These are phyloP conservation scores for Aegypius monachus DNA, from an alignment of 2,113 vertebrate genomes.

Conservation along the genomic window DNA sequence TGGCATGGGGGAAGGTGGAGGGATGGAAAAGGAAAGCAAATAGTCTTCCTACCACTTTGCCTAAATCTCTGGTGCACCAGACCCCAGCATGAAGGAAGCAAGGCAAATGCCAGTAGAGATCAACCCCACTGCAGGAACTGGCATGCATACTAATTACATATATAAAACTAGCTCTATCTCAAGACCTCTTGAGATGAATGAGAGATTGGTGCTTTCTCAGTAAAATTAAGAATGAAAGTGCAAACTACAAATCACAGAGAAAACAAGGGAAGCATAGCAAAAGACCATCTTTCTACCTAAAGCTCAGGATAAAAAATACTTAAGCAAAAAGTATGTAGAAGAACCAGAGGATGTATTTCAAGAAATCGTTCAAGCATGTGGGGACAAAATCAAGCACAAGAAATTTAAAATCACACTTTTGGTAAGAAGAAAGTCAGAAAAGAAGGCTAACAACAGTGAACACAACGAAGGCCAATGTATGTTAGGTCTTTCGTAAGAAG, in stretches of 20 bases:
- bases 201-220: not conserved
- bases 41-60: not conserved
- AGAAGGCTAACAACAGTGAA: not conserved
- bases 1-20: not conserved
- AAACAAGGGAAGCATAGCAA: not conserved
- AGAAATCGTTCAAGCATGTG: not conserved
- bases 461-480: rapidly evolving
- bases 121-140: not conserved
- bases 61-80: not conserved
- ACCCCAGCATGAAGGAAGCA: not conserved
- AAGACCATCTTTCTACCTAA: not conserved
- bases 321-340: not conserved
- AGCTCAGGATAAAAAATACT: not conserved
- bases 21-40: not conserved
- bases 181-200: not conserved
- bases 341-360: not conserved
- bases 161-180: not conserved
- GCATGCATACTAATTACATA: not conserved
- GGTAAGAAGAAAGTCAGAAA: not conserved
- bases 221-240: not conserved
- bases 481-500: not conserved
- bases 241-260: not conserved
- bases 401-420: not conserved
- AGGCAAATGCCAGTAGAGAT: not conserved
- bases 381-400: not conserved